Evolutionary conservation across 2,797 vertebrate genomes (phyloP), one percentile per base, ranked within the genome.

Genomic region (Neostethus bicornis): DNA sequence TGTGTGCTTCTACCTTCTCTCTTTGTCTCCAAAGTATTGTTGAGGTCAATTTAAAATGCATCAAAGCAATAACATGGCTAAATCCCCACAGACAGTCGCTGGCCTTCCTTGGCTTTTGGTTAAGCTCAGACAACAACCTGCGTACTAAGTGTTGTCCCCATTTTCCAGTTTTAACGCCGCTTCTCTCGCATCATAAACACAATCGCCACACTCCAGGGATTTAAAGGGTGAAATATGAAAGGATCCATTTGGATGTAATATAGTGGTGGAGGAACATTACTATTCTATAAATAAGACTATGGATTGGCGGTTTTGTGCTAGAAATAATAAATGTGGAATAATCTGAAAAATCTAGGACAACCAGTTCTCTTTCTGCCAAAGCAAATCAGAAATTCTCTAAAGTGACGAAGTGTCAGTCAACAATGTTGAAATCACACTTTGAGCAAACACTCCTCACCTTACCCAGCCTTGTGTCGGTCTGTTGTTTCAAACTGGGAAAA

Each of bases 41-140:
- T 32, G 71, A 86, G 87, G 85, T 90, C 85, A 87, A 77, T 87
- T 89, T 87, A 81, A 89, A 89, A 91, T 84, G 80, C 74, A 86
- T 84, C 77, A 84, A 77, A 82, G 81, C 81, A 68, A 56, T 73
- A 79, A 83, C 77, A 71, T 83, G 72, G 68, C 75, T 70, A 87
- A 86, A 85, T 87, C 86, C 82, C 80, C 57, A 50, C 43, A 72
- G 75, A 85, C 77, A 70, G 66, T 58, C 41, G 38, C 66, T 81
- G 81, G 80, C 74, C 81, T 79, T 83, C 81, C 49, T 80, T 79
- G 75, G 79, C 76, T 85, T 74, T 80, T 83, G 65, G 76, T 71
- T 74, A 72, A 83, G 65, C 70, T 74, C 50, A 38, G 61, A 77
- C 77, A 73, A 76, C 75, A 79, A 81, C 77, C 77, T 79, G 79